Base-by-base conservation (phyloP, 2,888 invertebrate genomes). In the Drosophila rubida region DNA sequence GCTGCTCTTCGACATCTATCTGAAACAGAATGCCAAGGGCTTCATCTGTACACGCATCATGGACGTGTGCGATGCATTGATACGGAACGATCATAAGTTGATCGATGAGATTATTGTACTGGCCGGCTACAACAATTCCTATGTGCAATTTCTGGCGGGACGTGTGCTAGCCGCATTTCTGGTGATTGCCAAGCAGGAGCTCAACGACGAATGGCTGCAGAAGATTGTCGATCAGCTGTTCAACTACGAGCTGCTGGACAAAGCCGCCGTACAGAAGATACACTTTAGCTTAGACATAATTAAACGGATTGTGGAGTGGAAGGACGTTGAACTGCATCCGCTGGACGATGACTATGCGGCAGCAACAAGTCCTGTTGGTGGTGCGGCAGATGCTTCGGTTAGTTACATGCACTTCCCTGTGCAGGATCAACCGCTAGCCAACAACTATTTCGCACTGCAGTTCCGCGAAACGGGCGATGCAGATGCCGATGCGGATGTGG, bases 261-360 rank as follows among this genome's bases (percentile, higher is more conserved):
- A 94, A 88, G 93, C 93, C 55, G 94, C 94, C 58, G 94, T 95
- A 57, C 94, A 94, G 87, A 96, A 96, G 91, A 96, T 97, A 90
- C 95, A 96, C 84, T 97, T 97, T 91, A 96, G 96, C 72, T 92
- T 97, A 80, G 97, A 97, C 90, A 94, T 97, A 45, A 95, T 97
- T 51, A 96, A 96, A 89, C 94, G 96, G 79, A 96, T 97, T 84
- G 96, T 97, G 0, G 97, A 97, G 89, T 97, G 97, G 95, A 97
- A 96, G 88, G 97, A 97, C 91, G 92, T 95, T 25, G 95, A 95
- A 89, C 94, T 95, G 80, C 97, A 97, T 93, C 96, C 96, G 0
- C 90, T 96, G 37, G 96, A 97, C 88, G 96, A 96, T 66, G 94
- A 93, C 9, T 73, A 69, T 8, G 49, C 62, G 27, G 48, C 61